Evolutionary conservation across 2,888 invertebrate species (phyloP), one percentile per base, ranked within the genome.

Genomic region (Lasioglossum lativentre): DNA sequence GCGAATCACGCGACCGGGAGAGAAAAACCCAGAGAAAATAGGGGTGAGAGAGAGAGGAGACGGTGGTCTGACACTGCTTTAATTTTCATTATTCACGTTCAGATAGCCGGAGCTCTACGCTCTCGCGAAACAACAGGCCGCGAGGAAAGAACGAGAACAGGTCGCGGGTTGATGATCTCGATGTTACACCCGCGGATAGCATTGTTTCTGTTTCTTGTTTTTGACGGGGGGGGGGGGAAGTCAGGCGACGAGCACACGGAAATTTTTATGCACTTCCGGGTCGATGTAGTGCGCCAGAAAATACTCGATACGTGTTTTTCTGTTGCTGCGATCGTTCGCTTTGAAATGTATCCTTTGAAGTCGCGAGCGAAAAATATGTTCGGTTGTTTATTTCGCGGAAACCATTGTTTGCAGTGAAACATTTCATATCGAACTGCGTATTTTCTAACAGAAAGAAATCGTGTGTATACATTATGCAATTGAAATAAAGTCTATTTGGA

Each of bases 41-140:
- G 40, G 27, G 30, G 27, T 14, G 14, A 19, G 16, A n/a, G 2
- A 27, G 63, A 30, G 68, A 14, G 23, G 38, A 19, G 40, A 40
- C 38, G 68, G n/a, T 40, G 40, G 63, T 47, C 66, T 68, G 40
- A 74, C 47, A 27, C 59, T 74, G 74, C 68, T 80, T 80, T 80
- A 74, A 68, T 80, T 74, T 47, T 80, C 74, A 80, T 80, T 74
- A 80, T 80, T 74, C 66, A 8, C 40, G 66, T 47, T 38, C 68
- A 47, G 72, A 42, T 34, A 45, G 27, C 63, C 47, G 74, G 40
- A 40, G 47, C 45, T 12, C 30, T n/a, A 19, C 34, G 3, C 34
- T 27, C 16, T 38, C 76, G 52, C 38, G 74, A 68, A 72, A 75
- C 66, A 74, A 63, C 78, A 45, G 19, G 63, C 27, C 16, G 16